Conservation (phyloP, 2,797 vertebrate species). For the Melanotaenia nigrans region DNA sequence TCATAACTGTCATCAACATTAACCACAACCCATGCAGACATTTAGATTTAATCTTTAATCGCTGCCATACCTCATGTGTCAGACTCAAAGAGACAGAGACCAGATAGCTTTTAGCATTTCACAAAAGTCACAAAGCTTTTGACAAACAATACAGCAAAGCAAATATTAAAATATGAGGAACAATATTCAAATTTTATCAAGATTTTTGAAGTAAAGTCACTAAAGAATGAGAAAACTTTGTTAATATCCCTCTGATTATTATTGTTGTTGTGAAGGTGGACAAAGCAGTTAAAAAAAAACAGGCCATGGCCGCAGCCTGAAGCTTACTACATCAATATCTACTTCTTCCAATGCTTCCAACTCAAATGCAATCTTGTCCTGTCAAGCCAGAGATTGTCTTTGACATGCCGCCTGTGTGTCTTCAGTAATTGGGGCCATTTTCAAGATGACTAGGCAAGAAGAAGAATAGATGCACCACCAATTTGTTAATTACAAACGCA, state of each 20-base stretch:
- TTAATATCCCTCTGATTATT: background rate
- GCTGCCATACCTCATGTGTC: conserved; percentile 22
- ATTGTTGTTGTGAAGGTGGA: background rate
- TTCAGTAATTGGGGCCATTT: conserved; percentile 57
- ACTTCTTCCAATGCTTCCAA: conserved; percentile 9
- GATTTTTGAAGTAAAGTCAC: background rate
- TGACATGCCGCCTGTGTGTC: conserved; percentile 26
- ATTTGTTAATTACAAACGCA: conserved; percentile 69
- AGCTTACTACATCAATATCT: conserved; percentile 1
- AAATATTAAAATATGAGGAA: conserved; percentile 2
- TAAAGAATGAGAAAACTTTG: background rate
- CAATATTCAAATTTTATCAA: background rate
- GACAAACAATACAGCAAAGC: too few species aligned
- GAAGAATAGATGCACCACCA: conserved; percentile 59
- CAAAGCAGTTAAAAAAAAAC: conserved; percentile 5
- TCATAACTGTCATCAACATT: conserved; percentile 67
- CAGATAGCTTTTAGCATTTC: conserved; percentile 22
- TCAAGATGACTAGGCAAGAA: conserved; percentile 54
- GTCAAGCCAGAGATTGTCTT: conserved; percentile 33
- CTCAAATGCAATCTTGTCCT: conserved; percentile 32
- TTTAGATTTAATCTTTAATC: conserved; percentile 52
- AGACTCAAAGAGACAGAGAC: conserved; percentile 3
- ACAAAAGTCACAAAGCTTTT: conserved; percentile 30
- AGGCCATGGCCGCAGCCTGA: background rate
- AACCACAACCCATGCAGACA: conserved; percentile 50